Base-by-base conservation (phyloP, 2,113 vertebrate species). In the Brevimyrus niger region DNA sequence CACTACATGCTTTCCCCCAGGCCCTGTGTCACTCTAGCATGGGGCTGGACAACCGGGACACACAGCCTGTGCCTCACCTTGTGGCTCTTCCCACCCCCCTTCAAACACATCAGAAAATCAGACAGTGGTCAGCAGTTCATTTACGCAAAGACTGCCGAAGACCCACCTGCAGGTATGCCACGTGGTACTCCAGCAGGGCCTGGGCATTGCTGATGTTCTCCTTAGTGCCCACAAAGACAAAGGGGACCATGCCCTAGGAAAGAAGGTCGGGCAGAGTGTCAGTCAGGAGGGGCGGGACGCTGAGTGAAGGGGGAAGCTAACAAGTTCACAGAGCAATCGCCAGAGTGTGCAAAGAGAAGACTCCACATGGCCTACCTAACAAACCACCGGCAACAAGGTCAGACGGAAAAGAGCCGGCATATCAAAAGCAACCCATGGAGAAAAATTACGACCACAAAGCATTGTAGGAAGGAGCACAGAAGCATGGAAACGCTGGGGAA, bases 141-240 rank as follows among this genome's bases (percentile, higher is more conserved):
- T 76, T 76, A 38, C 1, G 1, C 31, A 76, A 38, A 38, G 69
- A 38, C 3, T n/a, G 35, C 69, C 11, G 21, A 44, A 84, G n/a
- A 91, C 94, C 91, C 84, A 98, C 97, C 97, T 97, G 97, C 38
- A 98, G 95, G 91, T 98, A 97, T 50, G 97, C 96, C 76, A 98
- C 97, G 1, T 98, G 97, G 94, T 98, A 98, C 51, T 98, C 97
- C 94, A 98, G 89, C 44, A 98, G 96, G 1, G 97, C 97, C 94
- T 97, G 97, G 3, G 97, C 97, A 2, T 98, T 98, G 93, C 97
- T 97, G 93, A 98, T 98, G 92, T 97, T 98, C 94, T 98, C 97
- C 92, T 97, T 97, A 1, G 97, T 98, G 38, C 97, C 97, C 86
- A 98, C 97, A 86, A 98, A 98, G 69, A 98, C 97, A 86, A 98